Percentiles rank a stretch among this genome's conserved stretches.
Conservation (phyloP, 2,113 vertebrate species). For the Melanocharis versteri region DNA sequence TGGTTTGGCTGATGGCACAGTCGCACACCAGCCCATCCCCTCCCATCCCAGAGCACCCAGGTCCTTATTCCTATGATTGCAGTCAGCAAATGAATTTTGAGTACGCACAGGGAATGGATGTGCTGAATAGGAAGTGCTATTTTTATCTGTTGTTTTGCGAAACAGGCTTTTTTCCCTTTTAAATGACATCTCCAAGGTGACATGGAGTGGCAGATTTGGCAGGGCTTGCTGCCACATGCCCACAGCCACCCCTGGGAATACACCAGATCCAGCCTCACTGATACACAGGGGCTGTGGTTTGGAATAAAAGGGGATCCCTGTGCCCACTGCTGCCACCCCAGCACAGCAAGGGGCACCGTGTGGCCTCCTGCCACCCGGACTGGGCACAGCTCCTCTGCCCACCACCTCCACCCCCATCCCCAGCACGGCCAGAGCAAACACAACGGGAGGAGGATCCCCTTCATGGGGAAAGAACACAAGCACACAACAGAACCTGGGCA, state of each 20-base stretch:
- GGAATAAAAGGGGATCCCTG: accelerated
- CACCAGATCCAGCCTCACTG: accelerated
- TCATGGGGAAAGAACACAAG: background rate
- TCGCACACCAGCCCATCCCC: background rate
- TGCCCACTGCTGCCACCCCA: background rate
- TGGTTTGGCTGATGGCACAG: background rate
- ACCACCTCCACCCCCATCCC: background rate
- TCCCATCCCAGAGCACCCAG: background rate
- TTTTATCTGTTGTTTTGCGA: background rate
- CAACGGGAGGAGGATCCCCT: accelerated
- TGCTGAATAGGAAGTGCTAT: constrained; percentile 29
- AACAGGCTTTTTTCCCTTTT: background rate
- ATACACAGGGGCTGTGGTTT: accelerated
- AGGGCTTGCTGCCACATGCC: background rate
- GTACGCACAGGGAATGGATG: accelerated
- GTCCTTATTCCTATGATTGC: background rate
- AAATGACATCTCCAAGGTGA: constrained; percentile 14
- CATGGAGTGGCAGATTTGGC: background rate
- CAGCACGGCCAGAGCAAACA: background rate
- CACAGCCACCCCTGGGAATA: background rate
- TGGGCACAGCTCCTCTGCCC: background rate
- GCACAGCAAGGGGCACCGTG: accelerated
- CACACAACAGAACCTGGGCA: accelerated
- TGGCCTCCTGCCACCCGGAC: background rate
- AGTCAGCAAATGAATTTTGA: background rate